Evolutionary conservation across 2,113 vertebrate genomes (phyloP).

Genomic region (Cyprinodon brontotheroides): DNA sequence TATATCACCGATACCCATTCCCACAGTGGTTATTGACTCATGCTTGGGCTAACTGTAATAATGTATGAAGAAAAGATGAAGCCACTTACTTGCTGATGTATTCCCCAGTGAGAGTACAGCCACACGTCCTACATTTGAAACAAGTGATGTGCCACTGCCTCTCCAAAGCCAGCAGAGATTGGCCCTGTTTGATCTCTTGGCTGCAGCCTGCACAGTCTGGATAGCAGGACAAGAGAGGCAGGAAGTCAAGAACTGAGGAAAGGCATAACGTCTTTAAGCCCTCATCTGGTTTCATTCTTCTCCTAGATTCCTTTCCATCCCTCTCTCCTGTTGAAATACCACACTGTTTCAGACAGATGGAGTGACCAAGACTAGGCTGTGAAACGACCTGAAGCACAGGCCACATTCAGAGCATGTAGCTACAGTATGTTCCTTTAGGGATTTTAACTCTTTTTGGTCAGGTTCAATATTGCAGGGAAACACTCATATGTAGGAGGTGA

Average conservation of each 20-base stretch:
- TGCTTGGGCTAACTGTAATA: background rate
- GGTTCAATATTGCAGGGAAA: background rate
- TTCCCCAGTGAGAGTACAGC: constrained; percentile 90
- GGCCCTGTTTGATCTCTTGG: constrained; percentile 95
- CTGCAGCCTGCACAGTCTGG: constrained; percentile 94
- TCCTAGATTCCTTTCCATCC: constrained; percentile 15
- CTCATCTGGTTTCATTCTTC: constrained; percentile 22
- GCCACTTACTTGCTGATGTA: constrained; percentile 97
- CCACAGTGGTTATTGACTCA: background rate
- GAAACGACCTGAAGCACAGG: constrained; percentile 48
- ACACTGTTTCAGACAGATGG: constrained; percentile 52
- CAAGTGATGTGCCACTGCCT: constrained; percentile 98
- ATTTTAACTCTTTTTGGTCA: constrained; percentile 23
- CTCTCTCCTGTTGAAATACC: constrained; percentile 13
- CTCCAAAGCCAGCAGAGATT: constrained; percentile 94
- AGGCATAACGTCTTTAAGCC: constrained; percentile 18
- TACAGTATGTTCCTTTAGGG: constrained; percentile 29
- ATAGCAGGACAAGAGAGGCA: constrained; percentile 5
- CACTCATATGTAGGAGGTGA: background rate
- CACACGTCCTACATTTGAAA: constrained; percentile 94
- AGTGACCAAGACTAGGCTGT: constrained; percentile 46
- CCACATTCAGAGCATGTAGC: constrained; percentile 38
- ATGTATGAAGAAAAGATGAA: background rate
- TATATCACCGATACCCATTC: background rate
- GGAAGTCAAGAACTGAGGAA: constrained; percentile 2